Evolutionary conservation across 2,113 vertebrate species (phyloP), one percentile per base, ranked within the genome.

Genomic region (Neodontobutis hainanensis): DNA sequence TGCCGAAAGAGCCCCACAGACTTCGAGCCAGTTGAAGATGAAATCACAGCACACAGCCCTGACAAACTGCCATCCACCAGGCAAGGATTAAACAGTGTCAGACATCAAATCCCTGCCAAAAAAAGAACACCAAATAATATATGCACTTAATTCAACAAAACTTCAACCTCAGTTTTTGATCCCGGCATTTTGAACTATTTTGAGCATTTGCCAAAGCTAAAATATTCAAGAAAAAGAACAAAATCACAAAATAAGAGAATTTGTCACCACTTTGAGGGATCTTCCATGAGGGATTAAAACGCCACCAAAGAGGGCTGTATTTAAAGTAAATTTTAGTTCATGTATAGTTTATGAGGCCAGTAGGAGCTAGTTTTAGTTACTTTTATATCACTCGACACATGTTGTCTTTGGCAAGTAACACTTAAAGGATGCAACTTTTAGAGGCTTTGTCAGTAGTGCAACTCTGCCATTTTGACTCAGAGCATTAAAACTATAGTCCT

Each of bases 1-100:
- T 80, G 78, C 89, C 82, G 79, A 86, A 85, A 72, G 82, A 90
- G 75, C 84, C 84, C 73, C 85, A 76, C 83, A 87, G 89, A 92
- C 85, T 89, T 87, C 87, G 81, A 92, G 86, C 85, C 85, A 82
- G 89, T 88, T 91, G 64, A 80, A 90, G 88, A 88, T 79, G 69
- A 88, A 88, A 87, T 89, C 85, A 68, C 72, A 68, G 85, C 78
- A 73, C 81, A 90, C 77, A 78, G 71, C 80, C 81, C 81, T 90
- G 89, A 90, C 87, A 91, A 88, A 88, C 82, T 87, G 88, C 80
- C 85, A 87, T 88, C 84, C 69, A 78, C 63, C 70, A 69, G 78
- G 72, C 67, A 70, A 80, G 87, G 85, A 88, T 89, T 89, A 88
- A 73, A 84, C 77, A 64, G 76, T 65, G 58, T 12, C 52, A 75